Evolutionary conservation across 2,113 vertebrate species (phyloP).

Genomic region (Himantopus leucocephalus): DNA sequence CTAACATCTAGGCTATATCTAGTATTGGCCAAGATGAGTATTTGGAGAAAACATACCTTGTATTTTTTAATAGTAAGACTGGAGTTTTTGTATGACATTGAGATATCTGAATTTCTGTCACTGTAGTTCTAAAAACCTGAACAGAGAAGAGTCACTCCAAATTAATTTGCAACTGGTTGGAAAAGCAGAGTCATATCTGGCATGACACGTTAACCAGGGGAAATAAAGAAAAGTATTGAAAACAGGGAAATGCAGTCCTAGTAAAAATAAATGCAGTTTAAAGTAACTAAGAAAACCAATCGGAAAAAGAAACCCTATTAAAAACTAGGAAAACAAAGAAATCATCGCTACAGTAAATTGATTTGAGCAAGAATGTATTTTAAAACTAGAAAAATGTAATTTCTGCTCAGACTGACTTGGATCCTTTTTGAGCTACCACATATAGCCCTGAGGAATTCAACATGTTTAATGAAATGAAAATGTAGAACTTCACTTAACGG

Average conservation of each 20-base stretch:
- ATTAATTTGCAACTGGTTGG: background rate
- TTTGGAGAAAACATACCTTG: background rate
- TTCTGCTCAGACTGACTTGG: background rate
- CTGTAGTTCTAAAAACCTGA: background rate
- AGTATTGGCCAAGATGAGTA: background rate
- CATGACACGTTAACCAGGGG: background rate
- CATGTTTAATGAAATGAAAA: background rate
- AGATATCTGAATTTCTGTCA: background rate
- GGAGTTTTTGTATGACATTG: background rate
- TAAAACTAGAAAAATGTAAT: background rate
- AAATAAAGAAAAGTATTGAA: background rate
- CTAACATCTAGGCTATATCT: background rate
- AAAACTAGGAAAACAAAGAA: background rate
- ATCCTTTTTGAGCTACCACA: background rate
- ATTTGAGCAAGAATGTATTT: background rate
- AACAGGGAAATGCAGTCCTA: background rate
- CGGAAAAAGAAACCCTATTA: no score
- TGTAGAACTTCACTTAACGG: background rate
- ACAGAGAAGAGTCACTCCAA: background rate
- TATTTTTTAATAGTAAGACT: background rate
- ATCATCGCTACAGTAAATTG: background rate
- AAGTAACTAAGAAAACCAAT: background rate
- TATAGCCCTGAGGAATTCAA: background rate
- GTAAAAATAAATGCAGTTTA: background rate
- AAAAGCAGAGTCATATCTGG: background rate